Evolutionary conservation across 2,797 vertebrate genomes (phyloP).

Genomic region (Acrocephalus scirpaceus): DNA sequence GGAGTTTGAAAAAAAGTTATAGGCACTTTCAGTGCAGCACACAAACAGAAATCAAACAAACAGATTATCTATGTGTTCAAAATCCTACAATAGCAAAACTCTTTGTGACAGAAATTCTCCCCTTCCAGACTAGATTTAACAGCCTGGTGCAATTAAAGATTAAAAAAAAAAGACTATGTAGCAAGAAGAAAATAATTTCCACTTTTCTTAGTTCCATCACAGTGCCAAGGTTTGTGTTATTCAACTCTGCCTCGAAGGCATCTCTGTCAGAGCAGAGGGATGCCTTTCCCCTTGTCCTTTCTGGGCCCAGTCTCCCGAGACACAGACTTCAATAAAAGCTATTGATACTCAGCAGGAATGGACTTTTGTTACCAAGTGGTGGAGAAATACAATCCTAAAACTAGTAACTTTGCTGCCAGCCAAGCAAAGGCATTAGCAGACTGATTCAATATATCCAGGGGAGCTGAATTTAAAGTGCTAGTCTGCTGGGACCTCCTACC

Average conservation of each 20-base stretch:
- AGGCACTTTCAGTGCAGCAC: not conserved
- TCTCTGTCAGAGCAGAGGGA: not conserved
- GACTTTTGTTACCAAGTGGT: not conserved
- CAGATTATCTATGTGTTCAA: not conserved
- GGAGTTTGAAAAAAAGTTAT: not conserved
- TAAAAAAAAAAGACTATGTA: not conserved
- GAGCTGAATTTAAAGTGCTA: not conserved
- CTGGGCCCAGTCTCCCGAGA: not conserved
- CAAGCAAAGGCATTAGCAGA: not conserved
- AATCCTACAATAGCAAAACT: not conserved
- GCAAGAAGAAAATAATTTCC: not conserved
- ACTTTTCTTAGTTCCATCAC: not conserved
- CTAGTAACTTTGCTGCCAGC: not conserved
- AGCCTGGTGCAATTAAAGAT: not conserved
- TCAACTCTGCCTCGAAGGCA: not conserved
- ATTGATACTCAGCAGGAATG: not conserved
- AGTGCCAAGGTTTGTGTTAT: not conserved
- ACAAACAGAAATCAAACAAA: not conserved
- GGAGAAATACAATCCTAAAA: conserved; percentile 27
- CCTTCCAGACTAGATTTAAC: not conserved
- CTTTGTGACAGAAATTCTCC: not conserved
- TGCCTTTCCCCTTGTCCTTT: not conserved
- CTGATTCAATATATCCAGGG: not conserved
- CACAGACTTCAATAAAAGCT: not conserved
- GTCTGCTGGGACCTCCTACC: not conserved